Evolutionary conservation across 1,140 invertebrate species (phyloP).

Genomic region (Cydia splendana): DNA sequence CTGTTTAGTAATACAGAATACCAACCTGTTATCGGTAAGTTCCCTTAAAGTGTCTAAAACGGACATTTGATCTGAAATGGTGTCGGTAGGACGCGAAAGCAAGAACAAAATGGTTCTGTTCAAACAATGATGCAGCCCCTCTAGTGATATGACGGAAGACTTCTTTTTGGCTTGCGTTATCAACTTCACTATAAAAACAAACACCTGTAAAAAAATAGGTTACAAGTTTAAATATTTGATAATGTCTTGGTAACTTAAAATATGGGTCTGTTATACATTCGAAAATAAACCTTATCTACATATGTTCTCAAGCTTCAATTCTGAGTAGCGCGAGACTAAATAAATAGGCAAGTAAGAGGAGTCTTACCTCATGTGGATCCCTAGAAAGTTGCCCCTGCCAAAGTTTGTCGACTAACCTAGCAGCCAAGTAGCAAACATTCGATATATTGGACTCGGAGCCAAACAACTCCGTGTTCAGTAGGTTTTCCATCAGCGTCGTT

Average conservation of each 20-base stretch:
- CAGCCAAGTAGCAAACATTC: constrained; percentile 96
- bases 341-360: background rate
- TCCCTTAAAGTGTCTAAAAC: constrained; percentile 96
- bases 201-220: constrained; percentile 80
- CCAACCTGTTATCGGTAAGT: constrained; percentile 88
- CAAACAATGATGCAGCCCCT: constrained; percentile 94
- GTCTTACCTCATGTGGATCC: constrained; percentile 91
- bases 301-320: background rate
- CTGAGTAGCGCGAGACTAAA: background rate
- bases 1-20: constrained; percentile 44
- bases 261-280: background rate
- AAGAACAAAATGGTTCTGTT: constrained; percentile 97
- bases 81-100: constrained; percentile 93
- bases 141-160: constrained; percentile 86
- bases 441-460: constrained; percentile 91
- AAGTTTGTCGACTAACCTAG: constrained; percentile 96
- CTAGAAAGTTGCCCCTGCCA: constrained; percentile 95
- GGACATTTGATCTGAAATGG: constrained; percentile 93
- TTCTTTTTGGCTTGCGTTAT: constrained; percentile 93
- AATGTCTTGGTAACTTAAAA: background rate
- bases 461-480: constrained; percentile 93
- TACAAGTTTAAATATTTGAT: constrained; percentile 6
- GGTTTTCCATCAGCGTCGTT: constrained; percentile 95
- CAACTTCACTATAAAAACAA: constrained; percentile 96
- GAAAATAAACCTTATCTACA: too few species aligned